Percentiles rank a stretch among this genome's conserved stretches.
Conservation (phyloP, 2,888 invertebrate genomes). For the Lomographa bimaculata region DNA sequence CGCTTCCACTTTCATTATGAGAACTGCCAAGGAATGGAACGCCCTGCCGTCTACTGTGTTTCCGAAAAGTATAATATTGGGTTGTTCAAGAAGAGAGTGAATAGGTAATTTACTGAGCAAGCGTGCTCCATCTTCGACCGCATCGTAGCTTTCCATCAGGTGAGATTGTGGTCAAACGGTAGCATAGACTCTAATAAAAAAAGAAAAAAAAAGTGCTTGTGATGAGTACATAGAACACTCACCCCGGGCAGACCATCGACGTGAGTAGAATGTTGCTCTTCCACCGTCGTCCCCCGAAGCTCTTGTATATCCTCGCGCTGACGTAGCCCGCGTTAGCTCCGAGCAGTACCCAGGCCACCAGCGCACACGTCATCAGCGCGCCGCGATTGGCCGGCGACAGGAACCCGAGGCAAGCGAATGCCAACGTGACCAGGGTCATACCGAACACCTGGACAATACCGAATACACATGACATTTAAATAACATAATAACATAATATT, state of each 20-base stretch:
- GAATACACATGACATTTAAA: too few species aligned
- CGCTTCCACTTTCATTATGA: too few species aligned
- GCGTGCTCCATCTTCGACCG: too few species aligned
- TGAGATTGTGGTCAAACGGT: too few species aligned
- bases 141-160: too few species aligned
- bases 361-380: conserved; percentile 98
- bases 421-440: conserved; percentile 97
- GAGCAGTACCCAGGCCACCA: conserved; percentile 98
- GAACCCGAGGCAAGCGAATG: conserved; percentile 99
- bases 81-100: too few species aligned
- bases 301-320: conserved; percentile 98
- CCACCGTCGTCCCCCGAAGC: conserved; percentile 99
- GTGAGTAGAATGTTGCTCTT: conserved; percentile 98
- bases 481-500: neutral
- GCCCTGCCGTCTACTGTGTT: too few species aligned
- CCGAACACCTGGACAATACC: conserved; percentile 84
- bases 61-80: too few species aligned
- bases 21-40: too few species aligned
- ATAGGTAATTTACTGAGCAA: too few species aligned
- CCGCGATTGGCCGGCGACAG: conserved; percentile 99
- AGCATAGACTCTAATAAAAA: too few species aligned
- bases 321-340: conserved; percentile 99
- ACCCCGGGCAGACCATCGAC: conserved; percentile 98
- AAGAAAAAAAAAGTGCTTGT: too few species aligned
- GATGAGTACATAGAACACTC: conserved; percentile 50